These are phyloP conservation scores for Suncus etruscus DNA, from an alignment of 2,113 vertebrate species.

Conservation along the genomic window DNA sequence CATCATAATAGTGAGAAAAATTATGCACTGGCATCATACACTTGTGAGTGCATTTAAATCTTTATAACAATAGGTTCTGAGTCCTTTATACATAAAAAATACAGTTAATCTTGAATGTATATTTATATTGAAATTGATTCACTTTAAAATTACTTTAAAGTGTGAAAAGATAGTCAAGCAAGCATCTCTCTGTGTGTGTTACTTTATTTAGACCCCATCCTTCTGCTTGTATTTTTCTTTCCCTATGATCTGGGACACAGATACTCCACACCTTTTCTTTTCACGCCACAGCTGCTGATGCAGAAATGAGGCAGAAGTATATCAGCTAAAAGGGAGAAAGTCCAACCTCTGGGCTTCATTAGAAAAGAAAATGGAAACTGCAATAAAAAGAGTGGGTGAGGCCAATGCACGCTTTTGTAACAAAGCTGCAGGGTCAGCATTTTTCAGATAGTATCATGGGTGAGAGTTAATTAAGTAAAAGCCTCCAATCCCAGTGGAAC, in stretches of 20 bases:
- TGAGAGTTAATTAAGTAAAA: slow-evolving; percentile 84
- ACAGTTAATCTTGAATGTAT: slow-evolving; percentile 30
- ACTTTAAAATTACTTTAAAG: slow-evolving; percentile 5
- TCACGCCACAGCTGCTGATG: slow-evolving; percentile 49
- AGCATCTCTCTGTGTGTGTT: not conserved
- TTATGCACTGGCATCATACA: not conserved
- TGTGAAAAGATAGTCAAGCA: not conserved
- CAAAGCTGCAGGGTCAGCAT: slow-evolving; percentile 72
- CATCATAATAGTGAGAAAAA: not conserved
- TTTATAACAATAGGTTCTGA: not conserved
- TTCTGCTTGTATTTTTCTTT: slow-evolving; percentile 39
- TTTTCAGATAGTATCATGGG: slow-evolving; percentile 72
- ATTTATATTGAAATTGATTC: not conserved
- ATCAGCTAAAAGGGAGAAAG: slow-evolving; percentile 60
- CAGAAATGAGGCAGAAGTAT: slow-evolving; percentile 15
- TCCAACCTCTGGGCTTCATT: slow-evolving; percentile 59
- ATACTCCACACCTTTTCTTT: slow-evolving; percentile 54
- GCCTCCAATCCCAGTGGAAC: slow-evolving; percentile 64
- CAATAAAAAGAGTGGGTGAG: slow-evolving; percentile 68
- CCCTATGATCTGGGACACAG: slow-evolving; percentile 36
- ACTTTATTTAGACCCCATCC: not conserved
- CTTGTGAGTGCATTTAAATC: not conserved
- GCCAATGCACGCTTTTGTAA: slow-evolving; percentile 55
- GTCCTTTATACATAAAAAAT: slow-evolving; percentile 2
- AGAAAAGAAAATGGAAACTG: slow-evolving; percentile 79